Evolutionary conservation across 2,113 vertebrate species (phyloP), one percentile per base, ranked within the genome.

Genomic region (Nymphicus hollandicus): DNA sequence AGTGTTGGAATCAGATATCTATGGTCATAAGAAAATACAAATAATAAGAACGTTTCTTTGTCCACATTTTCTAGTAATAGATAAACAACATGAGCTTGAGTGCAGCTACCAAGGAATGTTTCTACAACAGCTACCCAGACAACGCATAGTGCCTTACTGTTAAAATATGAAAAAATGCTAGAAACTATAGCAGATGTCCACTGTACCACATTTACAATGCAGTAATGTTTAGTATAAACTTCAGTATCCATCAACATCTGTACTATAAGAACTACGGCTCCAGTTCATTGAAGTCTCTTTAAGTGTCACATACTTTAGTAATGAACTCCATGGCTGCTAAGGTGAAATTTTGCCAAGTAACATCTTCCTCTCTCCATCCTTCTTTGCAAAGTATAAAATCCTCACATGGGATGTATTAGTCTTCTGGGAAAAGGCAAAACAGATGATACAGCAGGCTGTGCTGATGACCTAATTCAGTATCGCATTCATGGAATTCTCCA

Each of bases 401-500:
- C 31, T 86, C 12, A 61, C 41, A 79, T 46, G 17, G n/a, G 17
- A 43, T 89, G 4, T 65, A 58, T 39, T 53, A 61, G 28, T 52
- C 46, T 89, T 72, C 49, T n/a, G 72, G 24, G 55, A 73, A 83
- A 82, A 86, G 31, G 24, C 8, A 91, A 79, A 93, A 65, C 6
- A 74, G 60, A 43, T 2, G 4, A 55, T 31, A 76, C 58, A 90
- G 79, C 29, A 71, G 80, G 53, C 44, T 77, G 20, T 64, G 55
- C 28, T 72, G 82, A 81, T 86, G 79, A 91, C 58, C 82, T 88
- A 81, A 78, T 90, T 95, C 71, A 91, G 72, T n/a, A 72, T 37
- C 0, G 0, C 53, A 94, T 95, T 95, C 77, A 89, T 96, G 77
- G 90, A 95, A 96, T 90, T 79, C 49, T 88, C 77, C 44, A 50